phyloP scores from a whole-genome alignment of 2,888 invertebrate species.

The Agriopis leucophaearia region DNA sequence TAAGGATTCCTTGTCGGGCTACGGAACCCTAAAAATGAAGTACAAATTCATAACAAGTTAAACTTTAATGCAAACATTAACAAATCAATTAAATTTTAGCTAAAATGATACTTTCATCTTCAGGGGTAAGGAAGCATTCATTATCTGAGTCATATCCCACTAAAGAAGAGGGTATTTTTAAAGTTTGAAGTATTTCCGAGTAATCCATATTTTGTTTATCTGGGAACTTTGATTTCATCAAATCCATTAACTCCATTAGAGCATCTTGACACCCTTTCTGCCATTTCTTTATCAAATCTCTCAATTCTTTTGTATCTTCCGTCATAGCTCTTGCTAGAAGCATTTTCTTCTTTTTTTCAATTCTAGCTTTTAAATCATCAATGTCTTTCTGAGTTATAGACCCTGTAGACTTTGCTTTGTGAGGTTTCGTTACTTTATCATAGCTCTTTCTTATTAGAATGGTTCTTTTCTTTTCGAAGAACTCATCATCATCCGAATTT shows the following conservation, averaged over 20 bases:
- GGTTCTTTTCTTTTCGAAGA: conserved; percentile 67
- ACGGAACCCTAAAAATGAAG: too few relatives aligned
- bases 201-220: conserved; percentile 77
- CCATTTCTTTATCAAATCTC: conserved; percentile 82
- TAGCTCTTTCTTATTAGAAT: conserved; percentile 73
- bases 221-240: conserved; percentile 74
- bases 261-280: conserved; percentile 84
- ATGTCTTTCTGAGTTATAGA: conserved; percentile 79
- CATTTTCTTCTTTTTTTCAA: conserved; percentile 75
- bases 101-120: conserved; percentile 68
- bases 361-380: conserved; percentile 71
- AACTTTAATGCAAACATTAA: conserved; percentile 35
- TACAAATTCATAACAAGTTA: conserved; percentile 28
- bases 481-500: conserved; percentile 69
- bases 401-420: conserved; percentile 77
- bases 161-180: conserved; percentile 79
- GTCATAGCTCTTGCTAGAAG: conserved; percentile 69
- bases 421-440: conserved; percentile 68
- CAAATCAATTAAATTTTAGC: conserved; percentile 53
- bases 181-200: conserved; percentile 74
- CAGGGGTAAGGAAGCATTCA: conserved; percentile 77
- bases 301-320: conserved; percentile 79
- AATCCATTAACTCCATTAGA: conserved; percentile 77
- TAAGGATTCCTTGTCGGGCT: too few relatives aligned
- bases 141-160: conserved; percentile 83